phyloP scores from a whole-genome alignment of 2,113 vertebrate genomes.

The Gulo gulo region DNA sequence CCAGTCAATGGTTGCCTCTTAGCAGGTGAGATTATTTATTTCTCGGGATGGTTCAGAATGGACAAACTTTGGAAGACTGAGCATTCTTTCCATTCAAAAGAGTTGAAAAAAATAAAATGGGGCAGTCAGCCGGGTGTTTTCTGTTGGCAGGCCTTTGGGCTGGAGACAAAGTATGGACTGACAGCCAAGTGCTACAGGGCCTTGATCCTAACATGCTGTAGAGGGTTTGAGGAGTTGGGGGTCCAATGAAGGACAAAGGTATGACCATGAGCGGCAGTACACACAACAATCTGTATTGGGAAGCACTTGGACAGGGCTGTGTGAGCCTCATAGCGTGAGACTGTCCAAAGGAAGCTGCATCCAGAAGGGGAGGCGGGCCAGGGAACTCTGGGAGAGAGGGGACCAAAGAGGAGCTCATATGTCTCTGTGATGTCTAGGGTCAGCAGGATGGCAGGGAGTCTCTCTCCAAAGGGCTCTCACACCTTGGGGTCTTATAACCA shows the following conservation, averaged over 20 bases:
- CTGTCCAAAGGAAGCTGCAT: not conserved
- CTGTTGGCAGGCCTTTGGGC: not conserved
- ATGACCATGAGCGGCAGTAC: not conserved
- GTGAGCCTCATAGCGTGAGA: not conserved
- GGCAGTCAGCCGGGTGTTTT: not conserved
- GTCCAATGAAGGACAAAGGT: not conserved
- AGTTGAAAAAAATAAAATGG: not conserved
- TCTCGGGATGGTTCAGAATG: not conserved
- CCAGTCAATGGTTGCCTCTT: not conserved
- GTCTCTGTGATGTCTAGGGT: not conserved
- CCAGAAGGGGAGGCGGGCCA: not conserved
- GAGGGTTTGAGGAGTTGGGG: not conserved
- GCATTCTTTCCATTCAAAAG: not conserved
- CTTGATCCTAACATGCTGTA: not conserved
- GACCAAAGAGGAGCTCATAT: not conserved
- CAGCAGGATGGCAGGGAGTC: not conserved
- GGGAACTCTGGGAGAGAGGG: not conserved
- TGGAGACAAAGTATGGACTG: not conserved
- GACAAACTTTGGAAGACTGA: not conserved
- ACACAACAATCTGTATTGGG: not conserved
- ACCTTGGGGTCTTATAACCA: not conserved
- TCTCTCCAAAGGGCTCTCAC: not conserved
- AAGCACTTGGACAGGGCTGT: not conserved
- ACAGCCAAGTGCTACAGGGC: not conserved
- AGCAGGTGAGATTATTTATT: not conserved